Base-by-base conservation (phyloP, 2,888 invertebrate species). In the Sthenelais limicola region DNA sequence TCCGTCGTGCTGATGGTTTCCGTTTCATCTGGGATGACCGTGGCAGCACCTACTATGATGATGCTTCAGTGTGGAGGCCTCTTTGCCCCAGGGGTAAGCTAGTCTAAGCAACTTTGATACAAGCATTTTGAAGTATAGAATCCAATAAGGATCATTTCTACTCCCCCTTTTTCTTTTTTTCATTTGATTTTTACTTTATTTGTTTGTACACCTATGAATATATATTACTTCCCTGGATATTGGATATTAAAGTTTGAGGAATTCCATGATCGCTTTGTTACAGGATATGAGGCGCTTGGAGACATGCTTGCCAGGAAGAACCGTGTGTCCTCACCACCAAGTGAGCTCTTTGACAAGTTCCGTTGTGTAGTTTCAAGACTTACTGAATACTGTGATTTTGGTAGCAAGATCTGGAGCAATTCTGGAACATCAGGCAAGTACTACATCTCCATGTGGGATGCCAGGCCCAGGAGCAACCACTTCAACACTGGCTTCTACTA, bases 1-100 rank as follows among this genome's bases (percentile, higher is more conserved):
- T 66, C 7, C 24, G 4, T 9, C 38, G 35, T 33, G 38, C 66
- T 15, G 43, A 30, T 43, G 66, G 66, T 32, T 66, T 66, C 43
- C 38, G 43, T 15, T 66, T 35, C 18, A 28, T 66, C 21, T 66
- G 66, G 66, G 66, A 66, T 24, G 66, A 66, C 66, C 21, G 43
- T 35, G 35, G 66, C 1, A 38, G 38, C 35, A 66, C 66, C 43
- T 35, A 35, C 35, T 66, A 38, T 18, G 43, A 66, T 38, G 66
- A 66, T 66, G 66, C 26, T 3, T 66, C 66, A 15, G 66, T 66
- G 12, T 66, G 66, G 66, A 35, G 43, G 21, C 38, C 66, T 9
- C 30, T 66, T 43, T 66, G 66, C 43, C 38, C 35, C 24, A 18
- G n/a, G 7, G 66, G 38, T 66, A n/a, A 66, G 66, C 7, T 56